Evolutionary conservation across 1,140 invertebrate genomes (phyloP).

Genomic region (Leptoteleia sp.): DNA sequence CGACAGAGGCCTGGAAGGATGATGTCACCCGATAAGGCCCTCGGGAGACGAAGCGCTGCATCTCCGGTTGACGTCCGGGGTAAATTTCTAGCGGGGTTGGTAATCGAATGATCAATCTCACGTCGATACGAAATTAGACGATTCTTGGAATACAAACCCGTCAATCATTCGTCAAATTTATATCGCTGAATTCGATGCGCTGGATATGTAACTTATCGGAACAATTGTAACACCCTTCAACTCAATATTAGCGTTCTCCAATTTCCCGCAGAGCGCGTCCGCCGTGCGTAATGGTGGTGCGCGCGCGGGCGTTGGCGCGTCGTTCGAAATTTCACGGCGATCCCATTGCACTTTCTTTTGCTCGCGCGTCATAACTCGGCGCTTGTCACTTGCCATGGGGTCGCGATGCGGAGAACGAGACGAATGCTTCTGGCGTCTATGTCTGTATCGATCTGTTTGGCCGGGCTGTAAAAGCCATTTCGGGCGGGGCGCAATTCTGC

Average conservation of each 20-base stretch:
- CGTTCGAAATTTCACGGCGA: background rate
- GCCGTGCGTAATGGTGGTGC: background rate
- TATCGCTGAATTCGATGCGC: background rate
- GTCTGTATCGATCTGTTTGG: slow-evolving; percentile 76
- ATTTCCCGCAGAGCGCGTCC: slow-evolving; percentile 5
- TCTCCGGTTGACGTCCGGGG: too few species aligned
- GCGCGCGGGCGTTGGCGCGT: background rate
- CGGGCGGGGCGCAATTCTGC: slow-evolving; percentile 71
- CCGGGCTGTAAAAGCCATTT: slow-evolving; percentile 71
- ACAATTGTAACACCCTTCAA: slow-evolving; percentile 15
- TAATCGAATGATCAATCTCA: slow-evolving; percentile 2
- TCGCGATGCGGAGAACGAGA: slow-evolving; percentile 8
- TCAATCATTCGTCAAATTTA: background rate
- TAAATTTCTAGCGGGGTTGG: too few species aligned
- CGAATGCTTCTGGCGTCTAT: slow-evolving; percentile 66
- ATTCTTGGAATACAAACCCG: background rate
- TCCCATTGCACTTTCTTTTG: too few species aligned
- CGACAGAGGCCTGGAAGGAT: too few species aligned
- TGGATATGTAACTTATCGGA: slow-evolving; percentile 12
- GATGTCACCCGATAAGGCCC: too few species aligned
- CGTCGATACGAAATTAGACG: background rate
- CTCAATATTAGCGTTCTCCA: slow-evolving; percentile 1
- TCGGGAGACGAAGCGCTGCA: too few species aligned
- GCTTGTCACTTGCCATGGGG: slow-evolving; percentile 21
- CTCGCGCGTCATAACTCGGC: background rate